phyloP scores from a whole-genome alignment of 2,113 vertebrate genomes.

The Neomonachus schauinslandi region DNA sequence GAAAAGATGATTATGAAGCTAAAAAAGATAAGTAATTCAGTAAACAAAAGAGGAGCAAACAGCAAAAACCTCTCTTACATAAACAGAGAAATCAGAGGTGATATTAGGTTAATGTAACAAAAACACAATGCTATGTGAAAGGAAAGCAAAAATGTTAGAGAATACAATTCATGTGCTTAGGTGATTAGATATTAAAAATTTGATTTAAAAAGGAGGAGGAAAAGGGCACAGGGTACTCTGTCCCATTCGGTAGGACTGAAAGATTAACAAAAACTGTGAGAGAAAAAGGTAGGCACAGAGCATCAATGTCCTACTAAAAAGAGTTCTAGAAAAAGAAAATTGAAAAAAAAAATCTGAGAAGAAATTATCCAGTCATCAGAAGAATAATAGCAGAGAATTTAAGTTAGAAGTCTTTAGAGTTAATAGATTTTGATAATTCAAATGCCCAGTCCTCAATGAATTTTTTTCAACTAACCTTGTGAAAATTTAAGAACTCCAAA shows the following conservation, averaged over 20 bases:
- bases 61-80: neutral
- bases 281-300: neutral
- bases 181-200: neutral
- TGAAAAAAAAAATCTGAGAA: neutral
- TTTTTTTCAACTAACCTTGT: neutral
- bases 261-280: neutral
- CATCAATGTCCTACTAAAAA: neutral
- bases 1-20: neutral
- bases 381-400: neutral
- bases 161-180: neutral
- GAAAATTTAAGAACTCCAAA: neutral
- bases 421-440: neutral
- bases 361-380: neutral
- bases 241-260: neutral
- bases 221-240: no score
- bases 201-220: neutral
- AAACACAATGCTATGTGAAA: neutral
- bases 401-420: neutral
- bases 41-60: neutral
- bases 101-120: neutral
- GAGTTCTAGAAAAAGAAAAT: neutral
- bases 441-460: neutral
- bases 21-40: neutral
- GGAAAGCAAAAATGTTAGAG: neutral
- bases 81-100: neutral